phyloP scores from a whole-genome alignment of 2,888 invertebrate species.

The Drosophila macrospina region DNA sequence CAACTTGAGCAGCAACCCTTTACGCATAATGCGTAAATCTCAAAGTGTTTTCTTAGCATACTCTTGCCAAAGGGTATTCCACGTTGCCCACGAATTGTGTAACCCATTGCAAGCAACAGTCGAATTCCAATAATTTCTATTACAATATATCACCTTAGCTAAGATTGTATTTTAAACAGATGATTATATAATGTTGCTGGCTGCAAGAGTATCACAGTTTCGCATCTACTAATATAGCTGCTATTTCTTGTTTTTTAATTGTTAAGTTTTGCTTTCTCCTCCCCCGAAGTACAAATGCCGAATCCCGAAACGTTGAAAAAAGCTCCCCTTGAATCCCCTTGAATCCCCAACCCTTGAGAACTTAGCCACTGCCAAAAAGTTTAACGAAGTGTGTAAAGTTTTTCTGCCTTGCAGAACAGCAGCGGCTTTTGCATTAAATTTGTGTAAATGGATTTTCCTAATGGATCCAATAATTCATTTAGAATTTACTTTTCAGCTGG shows the following conservation, averaged over 20 bases:
- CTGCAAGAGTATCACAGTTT: neutral
- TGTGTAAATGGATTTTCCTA: constrained; percentile 84
- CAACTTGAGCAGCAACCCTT: constrained; percentile 67
- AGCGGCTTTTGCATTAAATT: constrained; percentile 80
- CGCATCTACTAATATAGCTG: neutral
- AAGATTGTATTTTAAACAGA: no score
- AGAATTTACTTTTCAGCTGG: constrained; percentile 79
- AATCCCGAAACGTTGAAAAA: constrained; percentile 27
- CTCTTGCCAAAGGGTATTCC: neutral
- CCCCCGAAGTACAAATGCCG: constrained; percentile 31
- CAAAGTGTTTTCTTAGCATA: constrained; percentile 74
- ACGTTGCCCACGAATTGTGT: neutral
- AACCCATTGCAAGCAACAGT: neutral
- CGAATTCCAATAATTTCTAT: neutral
- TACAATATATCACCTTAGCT: no score
- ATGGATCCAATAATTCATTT: constrained; percentile 85
- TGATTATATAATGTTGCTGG: neutral
- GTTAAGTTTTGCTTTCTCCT: constrained; percentile 75
- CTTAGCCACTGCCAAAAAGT: constrained; percentile 65
- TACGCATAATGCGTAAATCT: constrained; percentile 74
- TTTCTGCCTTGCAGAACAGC: constrained; percentile 45
- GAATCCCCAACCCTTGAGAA: constrained; percentile 23
- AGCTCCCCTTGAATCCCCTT: no score
- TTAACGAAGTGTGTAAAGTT: constrained; percentile 83
- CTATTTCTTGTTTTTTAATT: constrained; percentile 72